Base-by-base conservation (phyloP, 2,888 invertebrate species). In the Hartigia nigra region DNA sequence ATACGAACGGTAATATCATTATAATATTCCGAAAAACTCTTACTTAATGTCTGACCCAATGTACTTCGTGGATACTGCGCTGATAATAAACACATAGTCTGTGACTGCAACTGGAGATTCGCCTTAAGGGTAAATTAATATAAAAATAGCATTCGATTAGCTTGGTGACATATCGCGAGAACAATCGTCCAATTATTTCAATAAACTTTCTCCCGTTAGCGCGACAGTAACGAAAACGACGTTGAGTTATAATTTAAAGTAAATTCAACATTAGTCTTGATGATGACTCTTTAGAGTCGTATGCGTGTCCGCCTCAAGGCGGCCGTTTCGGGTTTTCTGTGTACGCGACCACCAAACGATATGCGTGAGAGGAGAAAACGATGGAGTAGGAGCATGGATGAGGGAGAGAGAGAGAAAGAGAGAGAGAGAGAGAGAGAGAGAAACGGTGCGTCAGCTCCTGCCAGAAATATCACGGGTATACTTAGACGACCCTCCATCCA, bases 391-490 rank as follows among this genome's bases (percentile, higher is more conserved):
- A 37, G 72, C 72, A 23, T 3, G 70, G 39, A 37, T 35, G 75
- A 34, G 69, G 70, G 70, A 70, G 75, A 74, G 77, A 37, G 76
- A 75, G 37, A 35, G 36, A 12, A n/a, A 14, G 69, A 75, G 78
- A 37, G 77, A 77, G 55, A 69, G 72, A 77, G 77, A 75, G 75
- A 79, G 76, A 78, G 81, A 78, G 81, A 82, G 86, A 86, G 86
- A 86, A 86, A 84, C 86, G 85, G 89, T 91, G 91, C 91, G 90
- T 91, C 91, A 91, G 91, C 91, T 91, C 89, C 87, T 86, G 90
- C 89, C 90, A 90, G 89, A 91, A 91, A 91, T 91, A 91, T 91
- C 90, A 86, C 83, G 88, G 90, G 88, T 90, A 90, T 90, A 91
- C 91, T 91, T 91, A 91, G 91, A 91, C 90, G 88, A 87, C 87